phyloP scores from a whole-genome alignment of 1,140 invertebrate species.

The Cephus cinctus region DNA sequence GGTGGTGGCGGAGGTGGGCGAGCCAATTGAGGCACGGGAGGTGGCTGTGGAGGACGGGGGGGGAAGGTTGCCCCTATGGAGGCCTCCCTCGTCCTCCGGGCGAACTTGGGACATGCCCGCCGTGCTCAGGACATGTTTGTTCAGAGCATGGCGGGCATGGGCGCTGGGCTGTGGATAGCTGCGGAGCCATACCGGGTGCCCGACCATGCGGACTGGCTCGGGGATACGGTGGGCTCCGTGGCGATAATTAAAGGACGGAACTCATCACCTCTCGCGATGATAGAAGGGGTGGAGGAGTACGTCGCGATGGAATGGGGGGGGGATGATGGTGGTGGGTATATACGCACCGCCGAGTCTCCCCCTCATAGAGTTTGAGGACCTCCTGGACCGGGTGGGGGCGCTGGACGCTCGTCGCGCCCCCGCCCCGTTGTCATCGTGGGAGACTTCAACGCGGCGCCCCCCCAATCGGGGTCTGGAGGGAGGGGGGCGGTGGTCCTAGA shows the following conservation, averaged over 20 bases:
- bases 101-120: background rate
- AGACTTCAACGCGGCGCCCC: no score
- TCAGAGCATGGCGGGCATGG: no score
- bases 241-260: background rate
- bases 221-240: background rate
- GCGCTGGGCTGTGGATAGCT: no score
- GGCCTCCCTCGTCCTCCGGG: background rate
- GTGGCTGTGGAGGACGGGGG: background rate
- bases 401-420: no score
- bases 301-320: background rate
- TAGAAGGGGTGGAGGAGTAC: no score
- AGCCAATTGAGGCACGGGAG: background rate
- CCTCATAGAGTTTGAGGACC: no score
- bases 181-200: background rate
- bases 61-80: background rate
- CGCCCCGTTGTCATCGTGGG: background rate
- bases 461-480: background rate
- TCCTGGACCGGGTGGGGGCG: no score
- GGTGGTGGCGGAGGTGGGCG: background rate
- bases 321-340: background rate
- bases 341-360: background rate
- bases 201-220: background rate
- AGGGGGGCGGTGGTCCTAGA: background rate
- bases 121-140: background rate
- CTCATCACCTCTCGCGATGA: background rate